Percentiles rank a stretch among this genome's conserved stretches.
Evolutionary conservation across 2,797 vertebrate genomes (phyloP).

Genomic region (Molossus molossus): DNA sequence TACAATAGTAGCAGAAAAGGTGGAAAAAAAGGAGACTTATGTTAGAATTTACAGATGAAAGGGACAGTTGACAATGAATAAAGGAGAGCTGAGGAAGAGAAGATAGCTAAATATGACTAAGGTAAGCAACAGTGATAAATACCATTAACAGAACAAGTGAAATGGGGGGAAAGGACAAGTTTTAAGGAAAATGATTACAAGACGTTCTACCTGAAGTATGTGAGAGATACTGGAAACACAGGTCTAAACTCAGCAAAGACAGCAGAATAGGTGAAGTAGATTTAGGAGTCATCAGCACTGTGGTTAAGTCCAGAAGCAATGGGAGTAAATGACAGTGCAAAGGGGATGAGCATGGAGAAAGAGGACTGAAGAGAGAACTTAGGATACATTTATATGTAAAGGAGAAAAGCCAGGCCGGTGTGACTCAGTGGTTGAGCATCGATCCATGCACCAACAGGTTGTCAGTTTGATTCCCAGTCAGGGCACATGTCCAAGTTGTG

Average conservation of each 20-base stretch:
- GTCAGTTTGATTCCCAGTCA: too few species aligned
- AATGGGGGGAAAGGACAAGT: not conserved
- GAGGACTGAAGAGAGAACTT: not conserved
- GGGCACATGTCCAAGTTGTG: too few species aligned
- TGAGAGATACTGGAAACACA: conserved; percentile 4
- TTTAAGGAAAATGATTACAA: conserved; percentile 28
- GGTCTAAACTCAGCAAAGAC: not conserved
- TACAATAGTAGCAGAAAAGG: not conserved
- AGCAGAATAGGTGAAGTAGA: not conserved
- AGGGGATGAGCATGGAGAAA: not conserved
- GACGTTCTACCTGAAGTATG: not conserved
- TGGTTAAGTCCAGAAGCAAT: not conserved
- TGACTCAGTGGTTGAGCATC: too few species aligned
- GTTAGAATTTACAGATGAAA: conserved; percentile 23
- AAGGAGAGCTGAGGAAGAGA: not conserved
- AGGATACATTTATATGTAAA: not conserved
- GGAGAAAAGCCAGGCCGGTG: not conserved
- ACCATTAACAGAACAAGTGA: not conserved
- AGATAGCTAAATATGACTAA: not conserved
- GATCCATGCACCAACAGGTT: too few species aligned
- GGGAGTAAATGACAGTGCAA: not conserved
- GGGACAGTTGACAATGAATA: not conserved
- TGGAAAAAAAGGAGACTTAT: not conserved
- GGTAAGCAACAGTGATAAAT: not conserved
- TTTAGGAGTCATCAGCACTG: not conserved